phyloP scores from a whole-genome alignment of 2,888 invertebrate genomes.

The Catocala sponsa region DNA sequence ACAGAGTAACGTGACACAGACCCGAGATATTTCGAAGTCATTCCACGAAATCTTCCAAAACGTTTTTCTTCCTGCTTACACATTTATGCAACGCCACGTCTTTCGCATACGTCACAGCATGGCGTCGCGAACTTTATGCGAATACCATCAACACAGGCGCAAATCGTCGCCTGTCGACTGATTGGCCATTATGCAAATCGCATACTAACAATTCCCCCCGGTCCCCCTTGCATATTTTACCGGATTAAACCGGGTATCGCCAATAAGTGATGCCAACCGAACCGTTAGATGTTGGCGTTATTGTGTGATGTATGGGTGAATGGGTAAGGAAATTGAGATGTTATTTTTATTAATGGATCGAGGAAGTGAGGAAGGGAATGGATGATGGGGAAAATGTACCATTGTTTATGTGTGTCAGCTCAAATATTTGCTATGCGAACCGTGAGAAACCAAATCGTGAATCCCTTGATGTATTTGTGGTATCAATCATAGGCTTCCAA shows the following conservation, averaged over 20 bases:
- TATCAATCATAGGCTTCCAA: too few relatives aligned
- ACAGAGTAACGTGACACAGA: not conserved
- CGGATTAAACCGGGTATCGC: constrained; percentile 54
- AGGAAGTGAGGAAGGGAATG: not conserved
- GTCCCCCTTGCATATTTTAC: constrained; percentile 62
- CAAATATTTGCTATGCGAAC: not conserved
- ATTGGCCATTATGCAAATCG: constrained; percentile 74
- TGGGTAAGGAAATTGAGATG: constrained; percentile 33
- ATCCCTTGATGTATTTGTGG: not conserved
- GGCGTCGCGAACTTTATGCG: constrained; percentile 44
- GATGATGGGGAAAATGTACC: constrained; percentile 2
- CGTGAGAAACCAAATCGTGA: too few relatives aligned
- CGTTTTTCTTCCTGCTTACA: not conserved
- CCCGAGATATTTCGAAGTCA: not conserved
- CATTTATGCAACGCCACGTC: constrained; percentile 10
- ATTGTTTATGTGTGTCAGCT: not conserved
- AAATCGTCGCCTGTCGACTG: constrained; percentile 57
- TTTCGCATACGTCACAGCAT: constrained; percentile 29
- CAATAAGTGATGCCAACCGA: constrained; percentile 58
- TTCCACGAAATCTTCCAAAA: not conserved
- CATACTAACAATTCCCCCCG: constrained; percentile 59
- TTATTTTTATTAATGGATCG: constrained; percentile 40
- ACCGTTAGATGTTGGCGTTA: constrained; percentile 49
- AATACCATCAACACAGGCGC: constrained; percentile 50
- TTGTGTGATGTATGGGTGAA: constrained; percentile 42